Conservation (phyloP, 64 coral and sea anemone genomes). For the Montipora foliosa region DNA sequence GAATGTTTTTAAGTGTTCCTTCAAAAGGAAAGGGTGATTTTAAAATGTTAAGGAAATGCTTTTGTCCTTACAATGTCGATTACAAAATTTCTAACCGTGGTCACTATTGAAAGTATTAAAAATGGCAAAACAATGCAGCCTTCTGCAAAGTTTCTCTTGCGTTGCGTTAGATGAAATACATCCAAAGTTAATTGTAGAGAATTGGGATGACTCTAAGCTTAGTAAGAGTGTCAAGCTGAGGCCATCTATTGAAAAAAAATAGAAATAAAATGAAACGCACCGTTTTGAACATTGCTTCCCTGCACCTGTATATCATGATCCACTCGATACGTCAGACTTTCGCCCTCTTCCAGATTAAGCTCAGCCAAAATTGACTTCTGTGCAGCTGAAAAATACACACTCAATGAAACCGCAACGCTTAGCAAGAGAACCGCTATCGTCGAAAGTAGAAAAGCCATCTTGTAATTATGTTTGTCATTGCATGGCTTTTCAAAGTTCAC, state of each 20-base stretch:
- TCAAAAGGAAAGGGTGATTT: no score
- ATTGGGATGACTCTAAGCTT: no score
- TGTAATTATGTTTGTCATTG: no score
- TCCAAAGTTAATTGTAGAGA: not conserved
- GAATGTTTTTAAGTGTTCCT: no score
- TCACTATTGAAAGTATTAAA: no score
- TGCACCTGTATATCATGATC: not conserved
- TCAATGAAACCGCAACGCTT: not conserved
- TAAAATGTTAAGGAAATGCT: no score
- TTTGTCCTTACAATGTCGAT: no score
- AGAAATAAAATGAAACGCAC: not conserved
- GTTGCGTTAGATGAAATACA: no score
- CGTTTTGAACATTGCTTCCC: not conserved
- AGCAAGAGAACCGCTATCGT: not conserved
- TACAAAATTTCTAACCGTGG: no score
- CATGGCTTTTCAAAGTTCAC: no score
- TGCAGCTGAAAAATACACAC: not conserved
- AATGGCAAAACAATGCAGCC: no score
- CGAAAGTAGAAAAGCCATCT: not conserved
- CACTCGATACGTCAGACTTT: conserved; percentile 23
- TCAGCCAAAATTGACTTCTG: not conserved
- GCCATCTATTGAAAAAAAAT: not conserved
- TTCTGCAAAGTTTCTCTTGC: no score
- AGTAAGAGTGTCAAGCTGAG: not conserved
- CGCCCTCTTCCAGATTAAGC: conserved; percentile 4